phyloP scores from a whole-genome alignment of 1,140 invertebrate genomes.

The Pararge aegeria region DNA sequence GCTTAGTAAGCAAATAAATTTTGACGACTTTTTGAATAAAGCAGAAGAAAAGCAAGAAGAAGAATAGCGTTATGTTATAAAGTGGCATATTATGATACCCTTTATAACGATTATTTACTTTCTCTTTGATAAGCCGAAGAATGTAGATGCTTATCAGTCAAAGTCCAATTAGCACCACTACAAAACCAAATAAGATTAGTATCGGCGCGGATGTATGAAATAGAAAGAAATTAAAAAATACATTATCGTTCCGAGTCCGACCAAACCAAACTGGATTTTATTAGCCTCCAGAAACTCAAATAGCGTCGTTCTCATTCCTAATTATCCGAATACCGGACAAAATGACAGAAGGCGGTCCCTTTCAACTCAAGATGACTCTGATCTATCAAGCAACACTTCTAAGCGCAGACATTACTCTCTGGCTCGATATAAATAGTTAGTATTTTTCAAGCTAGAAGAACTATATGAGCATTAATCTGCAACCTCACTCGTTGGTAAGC shows the following conservation, averaged over 20 bases:
- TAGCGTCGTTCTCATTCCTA: slow-evolving; percentile 34
- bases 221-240: neutral
- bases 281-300: slow-evolving; percentile 5
- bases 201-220: neutral
- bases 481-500: too few relatives aligned
- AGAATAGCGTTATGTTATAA: too few relatives aligned
- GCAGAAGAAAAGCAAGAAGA: too few relatives aligned
- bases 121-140: neutral
- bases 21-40: too few relatives aligned
- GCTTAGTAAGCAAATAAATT: too few relatives aligned
- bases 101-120: neutral
- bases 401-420: neutral
- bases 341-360: slow-evolving; percentile 51
- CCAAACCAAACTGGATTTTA: neutral
- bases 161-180: neutral
- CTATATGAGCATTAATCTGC: too few relatives aligned
- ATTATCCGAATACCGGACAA: slow-evolving; percentile 58
- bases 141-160: neutral
- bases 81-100: too few relatives aligned
- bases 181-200: neutral
- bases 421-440: neutral
- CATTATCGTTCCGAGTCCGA: slow-evolving; percentile 3
- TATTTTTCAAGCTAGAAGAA: too few relatives aligned
- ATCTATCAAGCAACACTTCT: slow-evolving; percentile 17
- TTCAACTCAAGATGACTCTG: slow-evolving; percentile 50